Evolutionary conservation across 1,140 invertebrate genomes (phyloP).

Genomic region (Eriosoma lanigerum): DNA sequence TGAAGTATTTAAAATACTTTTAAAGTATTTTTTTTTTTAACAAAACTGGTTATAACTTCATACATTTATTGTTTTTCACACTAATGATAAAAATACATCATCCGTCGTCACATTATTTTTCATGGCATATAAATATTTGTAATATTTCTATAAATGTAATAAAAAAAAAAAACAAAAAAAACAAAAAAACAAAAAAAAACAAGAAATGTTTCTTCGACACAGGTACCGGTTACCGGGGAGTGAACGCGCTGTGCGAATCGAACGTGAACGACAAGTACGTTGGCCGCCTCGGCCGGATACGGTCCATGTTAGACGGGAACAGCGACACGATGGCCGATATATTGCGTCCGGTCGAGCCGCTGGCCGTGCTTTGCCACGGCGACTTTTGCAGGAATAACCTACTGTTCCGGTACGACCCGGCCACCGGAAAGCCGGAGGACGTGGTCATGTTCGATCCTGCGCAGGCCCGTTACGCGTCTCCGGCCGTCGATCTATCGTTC

Average conservation of each 20-base stretch:
- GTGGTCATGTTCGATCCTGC: slow-evolving; percentile 60
- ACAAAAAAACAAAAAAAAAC: too few species aligned
- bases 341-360: slow-evolving; percentile 56
- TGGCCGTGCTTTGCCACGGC: slow-evolving; percentile 62
- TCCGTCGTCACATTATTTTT: too few species aligned
- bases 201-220: too few species aligned
- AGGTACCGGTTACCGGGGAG: slow-evolving; percentile 21
- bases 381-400: slow-evolving; percentile 65
- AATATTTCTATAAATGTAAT: too few species aligned
- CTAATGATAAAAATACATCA: too few species aligned
- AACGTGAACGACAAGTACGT: not conserved
- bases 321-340: slow-evolving; percentile 4
- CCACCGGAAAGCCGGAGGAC: slow-evolving; percentile 53
- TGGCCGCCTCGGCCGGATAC: not conserved
- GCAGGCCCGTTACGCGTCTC: slow-evolving; percentile 57
- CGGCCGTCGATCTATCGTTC: slow-evolving; percentile 59
- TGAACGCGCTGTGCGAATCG: not conserved
- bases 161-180: too few species aligned
- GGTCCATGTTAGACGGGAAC: not conserved
- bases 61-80: too few species aligned
- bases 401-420: slow-evolving; percentile 59
- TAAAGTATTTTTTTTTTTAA: too few species aligned
- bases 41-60: too few species aligned
- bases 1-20: too few species aligned
- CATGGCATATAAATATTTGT: too few species aligned